phyloP scores from a whole-genome alignment of 92 coral and sea anemone genomes.

The Zoanthus sansibaricus region DNA sequence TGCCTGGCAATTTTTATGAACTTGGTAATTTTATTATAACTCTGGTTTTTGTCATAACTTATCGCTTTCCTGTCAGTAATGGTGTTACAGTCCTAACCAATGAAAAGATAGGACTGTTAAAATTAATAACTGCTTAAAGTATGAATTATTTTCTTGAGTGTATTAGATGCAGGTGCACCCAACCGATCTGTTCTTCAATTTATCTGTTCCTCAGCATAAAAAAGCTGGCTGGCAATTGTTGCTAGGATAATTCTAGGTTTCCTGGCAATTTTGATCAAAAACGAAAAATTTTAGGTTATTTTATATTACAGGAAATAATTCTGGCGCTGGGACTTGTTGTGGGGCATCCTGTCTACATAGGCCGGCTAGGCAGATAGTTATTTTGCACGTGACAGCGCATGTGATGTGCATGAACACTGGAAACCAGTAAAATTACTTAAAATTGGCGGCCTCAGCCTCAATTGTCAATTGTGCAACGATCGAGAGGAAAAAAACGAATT shows the following conservation, averaged over 20 bases:
- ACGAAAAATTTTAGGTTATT: constrained; percentile 8
- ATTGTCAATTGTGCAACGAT: background rate
- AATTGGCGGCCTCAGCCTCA: background rate
- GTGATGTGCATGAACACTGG: constrained; percentile 3
- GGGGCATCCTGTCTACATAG: constrained; percentile 1
- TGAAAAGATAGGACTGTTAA: background rate
- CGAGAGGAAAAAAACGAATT: background rate
- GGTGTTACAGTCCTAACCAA: constrained; percentile 24
- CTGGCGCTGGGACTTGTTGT: constrained; percentile 2
- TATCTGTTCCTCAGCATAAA: constrained; percentile 4
- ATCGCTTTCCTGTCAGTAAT: background rate
- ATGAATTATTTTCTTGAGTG: too few species aligned
- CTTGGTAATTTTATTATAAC: constrained; percentile 15
- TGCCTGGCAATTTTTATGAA: background rate
- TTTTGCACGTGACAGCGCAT: constrained; percentile 3
- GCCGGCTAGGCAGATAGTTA: background rate
- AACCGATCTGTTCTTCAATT: background rate
- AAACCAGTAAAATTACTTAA: background rate
- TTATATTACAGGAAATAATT: background rate
- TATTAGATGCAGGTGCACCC: background rate
- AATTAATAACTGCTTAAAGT: too few species aligned
- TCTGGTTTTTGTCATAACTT: constrained; percentile 11
- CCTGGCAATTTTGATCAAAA: constrained; percentile 7
- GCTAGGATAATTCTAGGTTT: constrained; percentile 14
- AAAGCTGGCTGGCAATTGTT: constrained; percentile 10